Conservation (phyloP, 2,888 invertebrate genomes). For the Rutpela maculata region DNA sequence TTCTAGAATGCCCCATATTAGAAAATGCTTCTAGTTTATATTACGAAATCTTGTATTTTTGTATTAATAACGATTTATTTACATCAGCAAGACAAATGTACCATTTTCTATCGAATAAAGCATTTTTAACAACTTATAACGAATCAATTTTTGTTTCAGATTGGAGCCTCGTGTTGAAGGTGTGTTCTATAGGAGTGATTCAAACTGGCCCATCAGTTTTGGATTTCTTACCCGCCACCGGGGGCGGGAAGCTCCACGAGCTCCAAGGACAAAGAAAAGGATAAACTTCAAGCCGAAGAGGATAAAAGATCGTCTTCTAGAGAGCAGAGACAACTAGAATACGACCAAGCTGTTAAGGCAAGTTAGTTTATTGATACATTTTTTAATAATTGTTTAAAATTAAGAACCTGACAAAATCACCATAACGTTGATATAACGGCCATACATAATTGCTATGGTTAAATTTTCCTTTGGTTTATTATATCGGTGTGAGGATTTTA, state of each 20-base stretch:
- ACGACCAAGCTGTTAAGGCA: constrained; percentile 79
- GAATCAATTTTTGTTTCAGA: constrained; percentile 22
- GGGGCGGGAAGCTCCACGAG: constrained; percentile 81
- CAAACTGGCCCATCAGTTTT: constrained; percentile 92
- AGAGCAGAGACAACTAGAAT: constrained; percentile 80
- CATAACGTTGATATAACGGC: too few relatives aligned
- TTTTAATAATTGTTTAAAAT: too few relatives aligned
- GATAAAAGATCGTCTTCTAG: constrained; percentile 74
- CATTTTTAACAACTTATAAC: not conserved
- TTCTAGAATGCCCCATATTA: too few relatives aligned
- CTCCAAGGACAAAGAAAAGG: constrained; percentile 80
- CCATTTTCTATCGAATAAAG: not conserved
- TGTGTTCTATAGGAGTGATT: constrained; percentile 47
- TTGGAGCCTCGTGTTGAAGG: constrained; percentile 23
- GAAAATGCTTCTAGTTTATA: too few relatives aligned
- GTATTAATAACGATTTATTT: too few relatives aligned
- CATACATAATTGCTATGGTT: too few relatives aligned
- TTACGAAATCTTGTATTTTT: too few relatives aligned
- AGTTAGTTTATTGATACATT: constrained; percentile 40
- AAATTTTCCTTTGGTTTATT: too few relatives aligned
- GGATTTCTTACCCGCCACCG: constrained; percentile 89
- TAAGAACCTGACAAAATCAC: too few relatives aligned
- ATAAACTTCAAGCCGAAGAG: constrained; percentile 74
- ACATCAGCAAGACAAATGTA: too few relatives aligned
- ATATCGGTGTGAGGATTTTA: too few relatives aligned